A percentile compares a stretch with the other conserved stretches of the same genome.
These are phyloP conservation scores for Drosophila pullipes DNA, from an alignment of 2,888 invertebrate genomes.

Conservation along the genomic window DNA sequence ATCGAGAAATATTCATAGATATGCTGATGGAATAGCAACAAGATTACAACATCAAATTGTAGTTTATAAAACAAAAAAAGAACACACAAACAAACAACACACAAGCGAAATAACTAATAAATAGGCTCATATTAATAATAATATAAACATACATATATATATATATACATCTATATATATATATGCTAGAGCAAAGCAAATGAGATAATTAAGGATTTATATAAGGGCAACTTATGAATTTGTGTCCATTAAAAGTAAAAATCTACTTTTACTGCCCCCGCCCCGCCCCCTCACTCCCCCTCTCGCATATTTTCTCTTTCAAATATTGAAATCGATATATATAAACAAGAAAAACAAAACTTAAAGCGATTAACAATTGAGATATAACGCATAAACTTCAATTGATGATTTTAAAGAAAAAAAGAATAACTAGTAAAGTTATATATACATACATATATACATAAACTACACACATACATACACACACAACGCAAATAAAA, in stretches of 20 bases:
- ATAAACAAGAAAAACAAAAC: conserved; percentile 28
- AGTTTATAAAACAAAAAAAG: conserved; percentile 45
- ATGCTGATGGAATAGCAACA: conserved; percentile 39
- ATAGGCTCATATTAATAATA: conserved; percentile 33
- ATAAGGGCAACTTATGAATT: conserved; percentile 64
- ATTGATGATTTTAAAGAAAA: conserved; percentile 70
- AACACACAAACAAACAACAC: conserved; percentile 16
- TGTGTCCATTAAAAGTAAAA: conserved; percentile 64
- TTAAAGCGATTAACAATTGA: conserved; percentile 48
- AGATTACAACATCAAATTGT: conserved; percentile 35
- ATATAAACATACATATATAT: not conserved
- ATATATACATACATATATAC: conserved; percentile 64
- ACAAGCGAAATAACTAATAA: conserved; percentile 30
- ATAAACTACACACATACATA: conserved; percentile 42
- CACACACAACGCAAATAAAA: not conserved
- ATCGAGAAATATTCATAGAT: conserved; percentile 19
- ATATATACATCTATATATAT: not conserved
- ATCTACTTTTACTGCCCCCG: conserved; percentile 38
- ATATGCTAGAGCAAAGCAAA: conserved; percentile 44
- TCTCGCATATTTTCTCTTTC: conserved; percentile 65
- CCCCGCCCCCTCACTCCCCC: conserved; percentile 5
- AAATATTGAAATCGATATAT: conserved; percentile 58
- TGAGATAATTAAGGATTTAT: conserved; percentile 39
- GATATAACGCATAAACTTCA: conserved; percentile 52
- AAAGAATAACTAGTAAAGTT: conserved; percentile 67